phyloP scores from a whole-genome alignment of 2,888 invertebrate species.

The Cryptocephalus moraei region DNA sequence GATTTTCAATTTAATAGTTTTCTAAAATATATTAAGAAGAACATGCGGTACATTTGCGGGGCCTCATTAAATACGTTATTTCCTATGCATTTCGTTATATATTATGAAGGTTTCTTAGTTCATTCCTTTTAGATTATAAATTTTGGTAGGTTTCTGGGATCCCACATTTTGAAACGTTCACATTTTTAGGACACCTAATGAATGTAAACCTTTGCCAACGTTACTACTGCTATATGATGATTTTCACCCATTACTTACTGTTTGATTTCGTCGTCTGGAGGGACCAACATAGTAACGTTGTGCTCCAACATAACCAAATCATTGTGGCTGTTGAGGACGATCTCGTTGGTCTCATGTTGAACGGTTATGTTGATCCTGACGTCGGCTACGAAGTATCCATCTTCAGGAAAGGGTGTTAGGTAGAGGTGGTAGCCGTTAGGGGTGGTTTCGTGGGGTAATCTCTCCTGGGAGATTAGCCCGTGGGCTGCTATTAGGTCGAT shows the following conservation, averaged over 20 bases:
- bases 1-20: no score
- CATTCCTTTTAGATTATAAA: no score
- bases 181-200: no score
- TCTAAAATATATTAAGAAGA: no score
- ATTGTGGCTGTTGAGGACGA: constrained; percentile 56
- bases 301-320: constrained; percentile 48
- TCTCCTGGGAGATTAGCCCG: constrained; percentile 50
- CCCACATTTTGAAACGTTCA: no score
- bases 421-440: constrained; percentile 58
- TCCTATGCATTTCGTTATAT: no score
- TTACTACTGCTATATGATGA: no score
- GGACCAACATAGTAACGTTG: constrained; percentile 20
- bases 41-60: no score
- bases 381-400: constrained; percentile 55
- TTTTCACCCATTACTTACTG: constrained; percentile 2
- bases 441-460: constrained; percentile 50
- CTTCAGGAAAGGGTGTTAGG: constrained; percentile 54
- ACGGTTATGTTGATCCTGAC: constrained; percentile 62
- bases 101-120: no score
- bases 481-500: constrained; percentile 64
- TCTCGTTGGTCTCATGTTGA: constrained; percentile 48
- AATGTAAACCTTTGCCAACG: no score
- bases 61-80: no score
- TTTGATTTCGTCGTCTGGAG: constrained; percentile 21
- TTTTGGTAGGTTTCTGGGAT: no score